These are phyloP conservation scores for Pseudococcus jackbeardsleyi DNA, from an alignment of 2,888 invertebrate species.

Conservation along the genomic window DNA sequence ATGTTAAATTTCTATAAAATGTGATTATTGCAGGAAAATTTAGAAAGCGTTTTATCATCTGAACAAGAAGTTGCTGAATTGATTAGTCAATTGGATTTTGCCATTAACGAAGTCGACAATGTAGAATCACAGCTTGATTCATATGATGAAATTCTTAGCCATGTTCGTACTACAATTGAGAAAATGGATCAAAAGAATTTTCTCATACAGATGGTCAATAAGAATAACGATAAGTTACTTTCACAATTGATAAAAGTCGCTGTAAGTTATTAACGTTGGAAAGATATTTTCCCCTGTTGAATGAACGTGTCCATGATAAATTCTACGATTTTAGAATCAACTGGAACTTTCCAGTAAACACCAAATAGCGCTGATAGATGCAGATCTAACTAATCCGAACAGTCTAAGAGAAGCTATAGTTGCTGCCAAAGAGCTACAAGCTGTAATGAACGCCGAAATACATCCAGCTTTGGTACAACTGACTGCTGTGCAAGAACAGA, in stretches of 20 bases:
- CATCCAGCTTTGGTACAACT: constrained; percentile 77
- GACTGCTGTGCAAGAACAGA: constrained; percentile 85
- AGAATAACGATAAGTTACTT: constrained; percentile 85
- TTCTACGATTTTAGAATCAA: constrained; percentile 71
- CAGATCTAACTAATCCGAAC: constrained; percentile 78
- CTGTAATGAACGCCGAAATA: constrained; percentile 80
- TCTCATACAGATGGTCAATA: constrained; percentile 86
- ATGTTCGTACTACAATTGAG: constrained; percentile 89
- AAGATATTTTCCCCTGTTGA: background rate
- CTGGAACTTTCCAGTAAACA: constrained; percentile 79
- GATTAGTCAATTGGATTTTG: constrained; percentile 81
- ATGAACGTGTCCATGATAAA: background rate
- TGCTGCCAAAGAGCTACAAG: constrained; percentile 81
- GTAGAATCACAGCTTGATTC: constrained; percentile 81
- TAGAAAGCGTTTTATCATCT: constrained; percentile 91
- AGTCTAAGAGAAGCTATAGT: constrained; percentile 77
- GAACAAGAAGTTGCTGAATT: constrained; percentile 79
- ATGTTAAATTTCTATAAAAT: background rate
- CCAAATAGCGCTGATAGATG: constrained; percentile 79
- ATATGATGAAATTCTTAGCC: constrained; percentile 86
- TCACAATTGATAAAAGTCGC: constrained; percentile 84
- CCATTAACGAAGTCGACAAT: constrained; percentile 80
- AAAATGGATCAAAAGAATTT: constrained; percentile 92
- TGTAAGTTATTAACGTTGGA: constrained; percentile 72
- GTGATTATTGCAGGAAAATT: constrained; percentile 78